Base-by-base conservation (phyloP, 2,113 vertebrate species). In the Bufo gargarizans region DNA sequence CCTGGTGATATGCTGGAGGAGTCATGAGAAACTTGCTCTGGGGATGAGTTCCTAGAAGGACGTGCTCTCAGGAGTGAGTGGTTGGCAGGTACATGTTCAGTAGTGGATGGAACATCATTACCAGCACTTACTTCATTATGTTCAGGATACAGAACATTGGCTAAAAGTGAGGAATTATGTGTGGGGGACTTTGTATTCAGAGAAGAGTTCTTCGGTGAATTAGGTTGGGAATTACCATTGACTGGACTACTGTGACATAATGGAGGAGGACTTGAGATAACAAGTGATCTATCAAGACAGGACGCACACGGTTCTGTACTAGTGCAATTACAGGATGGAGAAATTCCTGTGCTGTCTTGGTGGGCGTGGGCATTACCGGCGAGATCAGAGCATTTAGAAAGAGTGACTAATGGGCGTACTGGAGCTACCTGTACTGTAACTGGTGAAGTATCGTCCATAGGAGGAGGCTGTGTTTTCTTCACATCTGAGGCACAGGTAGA, bases 371-470 rank as follows among this genome's bases (percentile, higher is more conserved):
- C 20, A 53, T 33, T 67, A 61, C 1, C 10, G 11, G 63, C 0
- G n/a, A 20, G 20, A n/a, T 67, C 56, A 67, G 61, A 53, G 63
- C 82, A 33, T 71, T 33, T 53, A 67, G 82, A 43, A 84, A 14
- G 82, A n/a, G 45, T 10, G 65, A 84, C 82, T 55, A 49, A 16
- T 53, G 82, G 61, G 14, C 58, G 22, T n/a, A 65, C 6, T 58
- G 81, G 74, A 74, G 16, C 22, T 53, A 88, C 87, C 50, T 89
- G 87, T 12, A 65, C 72, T 16, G 87, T 78, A 11, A 89, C 76
- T 22, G 87, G 87, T n/a, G 82, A 13, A 13, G 50, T 4, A 69
- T 33, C 50, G n/a, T 50, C 79, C 43, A 6, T 45, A 65, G 55
- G 17, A 8, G 61, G 71, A 69, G 74, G 45, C 19, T 77, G 67